Base-by-base conservation (phyloP, 2,888 invertebrate species). In the Drosophila pegasa region DNA sequence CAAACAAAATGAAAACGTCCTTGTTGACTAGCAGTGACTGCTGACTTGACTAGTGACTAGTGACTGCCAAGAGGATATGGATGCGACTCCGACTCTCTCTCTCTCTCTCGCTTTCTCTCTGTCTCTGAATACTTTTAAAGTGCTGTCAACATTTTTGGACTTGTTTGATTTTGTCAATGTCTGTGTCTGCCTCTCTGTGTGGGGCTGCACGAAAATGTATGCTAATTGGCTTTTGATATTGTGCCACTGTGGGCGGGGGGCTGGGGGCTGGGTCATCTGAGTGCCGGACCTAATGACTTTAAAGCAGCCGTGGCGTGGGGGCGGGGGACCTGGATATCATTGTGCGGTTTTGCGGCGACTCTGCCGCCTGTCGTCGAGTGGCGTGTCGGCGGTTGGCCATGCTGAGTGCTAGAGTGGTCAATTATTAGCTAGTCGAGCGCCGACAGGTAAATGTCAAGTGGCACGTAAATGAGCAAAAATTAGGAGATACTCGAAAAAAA, bases 141-240 rank as follows among this genome's bases (percentile, higher is more conserved):
- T 88, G 87, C 78, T 75, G 59, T 71, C 65, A 78, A 84, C 71
- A 85, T 76, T 87, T 85, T 87, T 64, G 55, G 68, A 69, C 81
- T 80, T 71, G 81, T 84, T 87, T 87, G 81, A 87, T 81, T 80
- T 69, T 66, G 71, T 67, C 73, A 74, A 68, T 29, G 29, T 43
- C 16, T 20, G 3, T 29, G 8, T 57, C 10, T 40, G 18, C 63
- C 4, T 50, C 37, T 38, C 27, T 29, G 10, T 51, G 16, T 40
- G 25, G 40, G 31, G 50, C 29, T 60, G 69, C 40, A 40, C 62
- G 72, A 66, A 88, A 88, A 88, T 88, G 81, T 85, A 88, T 85
- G 85, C 85, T 85, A 85, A 85, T 85, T 85, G 85, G 89, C 85
- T 84, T 88, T 84, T 81, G 86, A 88, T 84, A 81, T 75, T 82